Evolutionary conservation across 1,140 invertebrate species (phyloP), one percentile per base, ranked within the genome.

Genomic region (Camponotus vicinus): DNA sequence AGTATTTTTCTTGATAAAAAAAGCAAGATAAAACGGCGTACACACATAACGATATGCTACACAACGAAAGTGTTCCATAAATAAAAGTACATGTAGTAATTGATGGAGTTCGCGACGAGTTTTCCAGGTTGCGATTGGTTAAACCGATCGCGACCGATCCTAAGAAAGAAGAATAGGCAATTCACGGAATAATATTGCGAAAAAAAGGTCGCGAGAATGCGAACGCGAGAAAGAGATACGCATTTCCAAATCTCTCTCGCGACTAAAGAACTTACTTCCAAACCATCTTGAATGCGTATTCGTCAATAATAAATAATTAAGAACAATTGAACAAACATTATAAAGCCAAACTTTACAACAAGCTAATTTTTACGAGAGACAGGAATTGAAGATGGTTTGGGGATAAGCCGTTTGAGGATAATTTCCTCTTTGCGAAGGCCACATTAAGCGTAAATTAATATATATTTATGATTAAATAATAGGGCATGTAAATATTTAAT

Each of bases 11-110:
- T 21, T 49, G 32, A 32, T 21, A 57, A 8, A 67, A 67, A 59
- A 34, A 61, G 18, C 7, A 52, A n/a, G 52, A 52, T 27, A 67
- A 27, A 27, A 49, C 27, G 61, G 21, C 34, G 18, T 79, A 55
- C 32, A 55, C 18, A 80, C 32, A 52, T 32, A 79, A 80, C 59
- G 27, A 78, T 40, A 57, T 70, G 64, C 5, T 80, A 80, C 66
- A 80, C 78, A 80, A 80, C 78, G 78, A 80, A 80, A 80, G 78
- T 80, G 66, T 80, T 80, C 66, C 52, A 2, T 79, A 80, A 57
- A 55, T 80, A 80, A 80, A 55, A 80, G 42, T 63, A 66, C 37
- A 57, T n/a, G 55, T 76, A 70, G 42, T 59, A 32, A 59, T 32
- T 5, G 21, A 70, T 15, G 21, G 27, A 42, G 34, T 6, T 21